Conservation (phyloP, 2,797 vertebrate species). For the Phrynocephalus guinanensis region DNA sequence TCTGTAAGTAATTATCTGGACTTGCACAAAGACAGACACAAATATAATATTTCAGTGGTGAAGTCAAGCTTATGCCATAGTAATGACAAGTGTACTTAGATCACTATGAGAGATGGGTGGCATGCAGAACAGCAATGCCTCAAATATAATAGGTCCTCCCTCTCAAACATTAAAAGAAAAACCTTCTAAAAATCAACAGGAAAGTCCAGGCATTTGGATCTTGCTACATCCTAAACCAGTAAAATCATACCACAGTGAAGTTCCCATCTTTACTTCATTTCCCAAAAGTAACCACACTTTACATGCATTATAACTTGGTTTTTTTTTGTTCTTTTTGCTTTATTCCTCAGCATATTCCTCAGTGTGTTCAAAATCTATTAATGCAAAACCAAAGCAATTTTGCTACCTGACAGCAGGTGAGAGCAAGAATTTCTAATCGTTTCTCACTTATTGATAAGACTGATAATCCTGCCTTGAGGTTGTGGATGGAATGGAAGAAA, state of each 20-base stretch:
- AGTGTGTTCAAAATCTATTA: not conserved
- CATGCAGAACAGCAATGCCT: slow-evolving; percentile 43
- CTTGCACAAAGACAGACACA: slow-evolving; percentile 65
- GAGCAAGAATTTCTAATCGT: too few species aligned
- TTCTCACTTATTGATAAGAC: not conserved
- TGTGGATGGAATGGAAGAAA: not conserved
- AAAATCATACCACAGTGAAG: slow-evolving; percentile 3
- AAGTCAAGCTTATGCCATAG: slow-evolving; percentile 53
- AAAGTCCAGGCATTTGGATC: slow-evolving; percentile 33
- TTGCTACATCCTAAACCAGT: slow-evolving; percentile 32
- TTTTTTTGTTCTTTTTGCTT: not conserved
- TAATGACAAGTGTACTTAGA: slow-evolving; percentile 49
- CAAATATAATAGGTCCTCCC: not conserved
- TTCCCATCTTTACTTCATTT: rapidly evolving
- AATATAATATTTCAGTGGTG: slow-evolving; percentile 56
- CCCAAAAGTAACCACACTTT: not conserved
- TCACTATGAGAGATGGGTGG: slow-evolving; percentile 9
- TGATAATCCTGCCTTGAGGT: not conserved
- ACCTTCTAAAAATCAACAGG: slow-evolving; percentile 5
- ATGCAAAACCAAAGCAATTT: not conserved
- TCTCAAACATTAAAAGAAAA: slow-evolving; percentile 38
- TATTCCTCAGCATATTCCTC: not conserved
- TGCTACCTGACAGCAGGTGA: not conserved
- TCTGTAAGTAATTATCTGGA: slow-evolving; percentile 66
- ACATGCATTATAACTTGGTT: too few species aligned